Conservation (phyloP, 2,797 vertebrate genomes). For the Bovichtus diacanthus region DNA sequence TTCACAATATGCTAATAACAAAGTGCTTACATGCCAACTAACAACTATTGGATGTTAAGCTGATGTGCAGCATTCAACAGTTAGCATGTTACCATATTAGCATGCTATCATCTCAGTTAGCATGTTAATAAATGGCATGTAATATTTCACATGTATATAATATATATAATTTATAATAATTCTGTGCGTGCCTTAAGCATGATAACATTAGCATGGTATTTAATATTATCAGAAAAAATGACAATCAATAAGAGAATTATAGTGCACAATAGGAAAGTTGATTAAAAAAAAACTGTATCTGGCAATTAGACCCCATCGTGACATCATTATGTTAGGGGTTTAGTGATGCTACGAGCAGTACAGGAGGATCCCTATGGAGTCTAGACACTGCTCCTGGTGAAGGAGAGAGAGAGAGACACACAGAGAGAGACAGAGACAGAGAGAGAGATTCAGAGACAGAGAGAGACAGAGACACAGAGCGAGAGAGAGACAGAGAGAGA, state of each 20-base stretch:
- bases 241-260: too few species aligned
- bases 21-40: not conserved
- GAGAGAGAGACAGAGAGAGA: too few species aligned
- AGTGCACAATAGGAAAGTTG: not conserved
- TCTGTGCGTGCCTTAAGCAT: not conserved
- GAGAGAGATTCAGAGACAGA: too few species aligned
- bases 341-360: not conserved
- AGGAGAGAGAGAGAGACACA: too few species aligned
- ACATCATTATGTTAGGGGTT: not conserved
- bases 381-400: not conserved
- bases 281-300: not conserved
- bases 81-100: not conserved
- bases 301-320: too few species aligned
- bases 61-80: not conserved
- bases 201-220: not conserved
- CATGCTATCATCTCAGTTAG: too few species aligned
- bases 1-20: not conserved
- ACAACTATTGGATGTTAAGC: not conserved
- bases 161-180: too few species aligned
- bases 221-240: too few species aligned
- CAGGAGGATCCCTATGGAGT: not conserved
- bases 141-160: not conserved
- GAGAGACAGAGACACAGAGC: too few species aligned
- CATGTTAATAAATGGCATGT: too few species aligned
- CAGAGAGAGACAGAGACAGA: too few species aligned